Base-by-base conservation (phyloP, 2,113 vertebrate genomes). In the Struthidea cinerea region DNA sequence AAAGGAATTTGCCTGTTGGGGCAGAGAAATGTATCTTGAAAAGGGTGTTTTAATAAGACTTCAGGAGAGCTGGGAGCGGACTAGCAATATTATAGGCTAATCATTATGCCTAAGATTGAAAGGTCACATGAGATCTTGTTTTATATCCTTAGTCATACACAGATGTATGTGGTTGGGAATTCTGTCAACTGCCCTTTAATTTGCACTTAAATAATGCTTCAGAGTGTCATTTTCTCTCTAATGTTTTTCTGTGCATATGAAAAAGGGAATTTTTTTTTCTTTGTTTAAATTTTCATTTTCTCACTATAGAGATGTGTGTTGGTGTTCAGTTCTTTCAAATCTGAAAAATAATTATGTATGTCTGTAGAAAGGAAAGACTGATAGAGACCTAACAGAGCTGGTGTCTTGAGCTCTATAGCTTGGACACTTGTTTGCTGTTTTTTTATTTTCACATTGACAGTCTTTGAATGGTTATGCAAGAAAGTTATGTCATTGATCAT, bases 51-150 rank as follows among this genome's bases (percentile, higher is more conserved):
- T 96, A 96, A 94, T 94, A 94, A 89, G 83, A 65, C 82, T 86
- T 94, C 57, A 82, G 94, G 91, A 96, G 87, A 94, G 49, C 91
- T 91, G 84, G 86, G 95, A 96, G 79, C 79, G 82, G 88, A 82
- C 90, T 73, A 60, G 83, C 70, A 91, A 79, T 93, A 70, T 93
- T 90, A 87, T 35, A 77, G 82, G 93, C 77, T 89, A 89, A 93
- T 94, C 77, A 28, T 95, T 93, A 89, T 91, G 81, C 79, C 73
- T 87, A 27, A 84, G 76, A 94, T 70, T 92, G 84, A 96, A 95
- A 87, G 76, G 87, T 96, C 93, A 89, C 93, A 90, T 90, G 94
- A 96, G 92, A 96, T 84, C 87, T 91, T 89, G 76, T 87, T 97
- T 91, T 94, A 88, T 95, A 80, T 80, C 63, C 83, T 95, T 94